These are phyloP conservation scores for Acipenser ruthenus DNA, from an alignment of 2,797 vertebrate species.

Conservation along the genomic window DNA sequence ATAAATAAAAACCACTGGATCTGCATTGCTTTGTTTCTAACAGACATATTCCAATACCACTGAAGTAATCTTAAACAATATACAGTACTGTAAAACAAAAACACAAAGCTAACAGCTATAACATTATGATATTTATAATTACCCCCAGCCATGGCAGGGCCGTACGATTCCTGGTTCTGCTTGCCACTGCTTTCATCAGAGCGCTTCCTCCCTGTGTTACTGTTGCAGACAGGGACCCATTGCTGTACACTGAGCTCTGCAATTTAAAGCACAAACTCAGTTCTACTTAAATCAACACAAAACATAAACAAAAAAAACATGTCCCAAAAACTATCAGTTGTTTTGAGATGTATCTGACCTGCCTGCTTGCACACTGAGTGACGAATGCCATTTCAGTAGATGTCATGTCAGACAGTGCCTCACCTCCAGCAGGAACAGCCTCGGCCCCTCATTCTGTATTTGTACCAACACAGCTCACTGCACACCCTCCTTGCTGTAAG, in stretches of 20 bases:
- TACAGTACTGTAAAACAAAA: no score
- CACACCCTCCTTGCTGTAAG: constrained; percentile 1
- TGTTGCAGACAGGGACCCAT: constrained; percentile 37
- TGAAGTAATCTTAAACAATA: no score
- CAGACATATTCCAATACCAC: no score
- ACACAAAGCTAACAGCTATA: no score
- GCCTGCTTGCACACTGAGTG: constrained; percentile 19
- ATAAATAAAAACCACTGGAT: no score
- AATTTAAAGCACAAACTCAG: constrained; percentile 20
- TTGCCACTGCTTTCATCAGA: constrained; percentile 54
- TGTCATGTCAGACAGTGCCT: constrained; percentile 10
- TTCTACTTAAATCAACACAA: background rate
- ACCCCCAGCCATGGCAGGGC: constrained; percentile 79
- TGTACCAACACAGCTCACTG: constrained; percentile 10
- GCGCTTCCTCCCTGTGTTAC: constrained; percentile 45
- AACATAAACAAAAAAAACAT: background rate
- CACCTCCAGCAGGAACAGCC: background rate
- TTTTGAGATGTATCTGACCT: constrained; percentile 8
- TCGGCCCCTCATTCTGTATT: background rate
- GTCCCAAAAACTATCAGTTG: background rate
- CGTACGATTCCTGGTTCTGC: constrained; percentile 41
- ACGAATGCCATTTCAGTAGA: constrained; percentile 19
- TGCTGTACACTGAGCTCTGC: constrained; percentile 49
- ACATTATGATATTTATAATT: constrained; percentile 26
- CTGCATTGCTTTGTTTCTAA: no score